Evolutionary conservation across 1,140 invertebrate genomes (phyloP).

Genomic region (Drosophila mojavensis): DNA sequence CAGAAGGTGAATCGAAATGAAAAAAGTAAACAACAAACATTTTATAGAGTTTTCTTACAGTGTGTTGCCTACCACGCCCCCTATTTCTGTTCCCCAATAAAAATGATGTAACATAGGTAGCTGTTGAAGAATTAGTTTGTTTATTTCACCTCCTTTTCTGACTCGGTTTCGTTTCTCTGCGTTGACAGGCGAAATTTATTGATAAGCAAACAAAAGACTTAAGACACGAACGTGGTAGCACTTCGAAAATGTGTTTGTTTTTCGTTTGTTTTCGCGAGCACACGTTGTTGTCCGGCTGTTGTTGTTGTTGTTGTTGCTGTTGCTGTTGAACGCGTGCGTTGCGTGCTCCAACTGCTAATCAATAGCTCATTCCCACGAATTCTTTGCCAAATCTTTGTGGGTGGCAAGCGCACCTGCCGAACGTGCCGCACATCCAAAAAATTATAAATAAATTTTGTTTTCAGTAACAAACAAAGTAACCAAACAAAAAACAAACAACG

Average conservation of each 20-base stretch:
- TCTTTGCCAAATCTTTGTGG: conserved; percentile 42
- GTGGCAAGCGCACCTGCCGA: conserved; percentile 40
- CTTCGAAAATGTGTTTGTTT: conserved; percentile 8
- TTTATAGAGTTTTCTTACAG: neutral
- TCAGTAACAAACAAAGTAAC: conserved; percentile 59
- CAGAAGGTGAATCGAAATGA: neutral
- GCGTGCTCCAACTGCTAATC: conserved; percentile 47
- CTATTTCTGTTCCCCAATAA: neutral
- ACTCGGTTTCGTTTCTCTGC: conserved; percentile 3
- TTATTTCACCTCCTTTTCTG: conserved; percentile 10
- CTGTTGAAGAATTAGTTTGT: neutral
- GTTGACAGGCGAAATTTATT: conserved; percentile 24
- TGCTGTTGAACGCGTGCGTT: conserved; percentile 37
- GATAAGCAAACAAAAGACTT: conserved; percentile 55
- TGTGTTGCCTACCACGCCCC: conserved; percentile 8
- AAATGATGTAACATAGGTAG: conserved; percentile 20
- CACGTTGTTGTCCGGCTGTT: conserved; percentile 3
- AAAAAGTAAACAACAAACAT: neutral
- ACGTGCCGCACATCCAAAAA: conserved; percentile 47
- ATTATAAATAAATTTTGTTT: conserved; percentile 14
- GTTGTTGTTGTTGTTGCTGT: conserved; percentile 13
- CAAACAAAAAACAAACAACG: conserved; percentile 50
- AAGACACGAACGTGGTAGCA: conserved; percentile 49
- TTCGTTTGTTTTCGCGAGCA: conserved; percentile 2
- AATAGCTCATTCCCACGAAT: conserved; percentile 52